Base-by-base conservation (phyloP, 2,888 invertebrate genomes). In the Andrena fulva region DNA sequence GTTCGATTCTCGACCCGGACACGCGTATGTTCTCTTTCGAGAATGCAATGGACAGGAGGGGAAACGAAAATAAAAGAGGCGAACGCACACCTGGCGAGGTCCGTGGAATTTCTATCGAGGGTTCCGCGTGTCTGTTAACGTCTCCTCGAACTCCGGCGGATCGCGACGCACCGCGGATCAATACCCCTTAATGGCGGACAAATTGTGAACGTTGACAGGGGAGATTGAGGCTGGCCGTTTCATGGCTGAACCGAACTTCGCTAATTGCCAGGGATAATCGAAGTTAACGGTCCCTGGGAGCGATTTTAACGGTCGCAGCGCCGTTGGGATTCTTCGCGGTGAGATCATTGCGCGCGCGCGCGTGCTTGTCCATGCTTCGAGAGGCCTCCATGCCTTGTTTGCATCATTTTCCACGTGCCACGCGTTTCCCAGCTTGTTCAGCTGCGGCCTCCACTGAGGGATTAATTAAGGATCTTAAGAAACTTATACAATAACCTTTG, bases 261-360 rank as follows among this genome's bases (percentile, higher is more conserved):
- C 87, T 91, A 89, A 91, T 91, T 89, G 90, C 85, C 85, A 82
- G 83, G 87, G 80, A 82, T 88, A 88, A 85, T 78, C 84, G 80
- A 82, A 80, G 67, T 50, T 76, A 81, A 81, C 80, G 89, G 87
- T 86, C 82, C 85, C 73, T 77, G 74, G 80, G 84, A 87, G 84
- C 85, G 85, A 87, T 84, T 89, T 84, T 89, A 90, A 90, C 87
- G 87, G 89, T 67, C 79, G 85, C 86, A 77, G 70, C 85, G 76
- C 59, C 48, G 69, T 35, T 60, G 77, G 83, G 88, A 89, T 89
- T 87, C 88, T 86, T 86, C 81, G 83, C 80, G 79, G 79, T 80
- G 85, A 86, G 80, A 84, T 82, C 72, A 82, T 68, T 66, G 77
- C 56, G 78, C 12, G 48, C 12, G 48, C 64, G 56, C 52, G 64